phyloP scores from a whole-genome alignment of 2,113 vertebrate genomes.

The Channa argus region DNA sequence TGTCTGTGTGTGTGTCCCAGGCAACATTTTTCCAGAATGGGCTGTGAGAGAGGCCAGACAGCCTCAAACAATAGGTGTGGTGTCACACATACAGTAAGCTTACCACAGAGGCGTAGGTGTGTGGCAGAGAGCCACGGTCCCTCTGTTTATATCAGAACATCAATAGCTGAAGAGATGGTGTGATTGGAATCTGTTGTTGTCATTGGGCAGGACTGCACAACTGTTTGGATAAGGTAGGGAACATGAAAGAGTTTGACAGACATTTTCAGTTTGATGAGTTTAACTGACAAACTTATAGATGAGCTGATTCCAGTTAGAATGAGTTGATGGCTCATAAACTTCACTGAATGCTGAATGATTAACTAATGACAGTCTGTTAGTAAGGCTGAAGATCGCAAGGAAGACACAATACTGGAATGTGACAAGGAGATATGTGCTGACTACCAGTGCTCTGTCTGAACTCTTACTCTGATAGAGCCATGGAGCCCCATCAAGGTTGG shows the following conservation, averaged over 20 bases:
- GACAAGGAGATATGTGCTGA: slow-evolving; percentile 50
- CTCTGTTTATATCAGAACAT: slow-evolving; percentile 37
- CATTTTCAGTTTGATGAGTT: slow-evolving; percentile 3
- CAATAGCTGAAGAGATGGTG: slow-evolving; percentile 50
- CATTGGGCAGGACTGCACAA: slow-evolving; percentile 24
- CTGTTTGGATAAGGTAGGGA: slow-evolving; percentile 47
- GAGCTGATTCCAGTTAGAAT: neutral
- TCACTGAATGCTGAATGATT: neutral
- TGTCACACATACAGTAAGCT: slow-evolving; percentile 24
- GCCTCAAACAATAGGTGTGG: slow-evolving; percentile 59
- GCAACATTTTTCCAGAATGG: slow-evolving; percentile 60
- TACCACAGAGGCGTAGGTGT: slow-evolving; percentile 24
- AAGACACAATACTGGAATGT: neutral
- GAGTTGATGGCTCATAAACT: slow-evolving; percentile 1
- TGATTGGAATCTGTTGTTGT: slow-evolving; percentile 50
- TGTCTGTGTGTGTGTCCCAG: slow-evolving; percentile 3
- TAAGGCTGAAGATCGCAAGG: neutral
- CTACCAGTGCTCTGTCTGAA: slow-evolving; percentile 47
- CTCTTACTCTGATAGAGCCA: slow-evolving; percentile 19
- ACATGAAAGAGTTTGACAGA: slow-evolving; percentile 3
- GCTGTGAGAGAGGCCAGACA: slow-evolving; percentile 48
- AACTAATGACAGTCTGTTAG: neutral
- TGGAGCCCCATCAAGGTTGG: slow-evolving; percentile 39
- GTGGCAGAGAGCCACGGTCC: slow-evolving; percentile 41
- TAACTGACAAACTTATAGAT: neutral